Percentiles rank a stretch among this genome's conserved stretches.
Evolutionary conservation across 2,797 vertebrate genomes (phyloP).

Genomic region (Microhierax caerulescens): DNA sequence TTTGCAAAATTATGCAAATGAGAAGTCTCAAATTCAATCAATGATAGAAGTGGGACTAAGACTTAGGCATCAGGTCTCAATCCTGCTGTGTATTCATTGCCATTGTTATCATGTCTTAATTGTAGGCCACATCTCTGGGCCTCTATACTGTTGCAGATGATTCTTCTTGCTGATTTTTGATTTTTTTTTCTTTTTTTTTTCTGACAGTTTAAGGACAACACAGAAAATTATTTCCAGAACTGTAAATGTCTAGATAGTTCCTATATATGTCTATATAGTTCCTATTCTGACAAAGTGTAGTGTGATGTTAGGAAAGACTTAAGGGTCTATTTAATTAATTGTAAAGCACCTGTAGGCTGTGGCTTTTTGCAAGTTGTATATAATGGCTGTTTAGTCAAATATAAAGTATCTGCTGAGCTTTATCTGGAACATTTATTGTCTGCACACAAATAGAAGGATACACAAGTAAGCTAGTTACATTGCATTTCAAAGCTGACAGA

Average conservation of each 20-base stretch:
- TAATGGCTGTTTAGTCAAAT: background rate
- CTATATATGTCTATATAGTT: background rate
- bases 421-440: background rate
- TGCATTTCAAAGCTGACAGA: background rate
- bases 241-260: background rate
- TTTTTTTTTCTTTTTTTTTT: background rate
- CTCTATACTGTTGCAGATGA: background rate
- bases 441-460: background rate
- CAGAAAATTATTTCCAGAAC: background rate
- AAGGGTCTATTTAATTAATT: background rate
- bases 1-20: background rate
- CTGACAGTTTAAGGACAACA: background rate
- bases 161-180: background rate
- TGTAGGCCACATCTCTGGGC: background rate
- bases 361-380: background rate
- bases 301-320: background rate
- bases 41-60: background rate
- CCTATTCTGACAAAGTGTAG: background rate
- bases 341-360: background rate
- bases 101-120: background rate
- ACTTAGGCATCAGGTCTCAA: background rate
- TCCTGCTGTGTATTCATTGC: background rate
- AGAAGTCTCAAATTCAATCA: background rate
- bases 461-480: background rate
- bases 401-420: accelerated